Evolutionary conservation across 2,888 invertebrate species (phyloP).

Genomic region (Heterodera filipjevi): DNA sequence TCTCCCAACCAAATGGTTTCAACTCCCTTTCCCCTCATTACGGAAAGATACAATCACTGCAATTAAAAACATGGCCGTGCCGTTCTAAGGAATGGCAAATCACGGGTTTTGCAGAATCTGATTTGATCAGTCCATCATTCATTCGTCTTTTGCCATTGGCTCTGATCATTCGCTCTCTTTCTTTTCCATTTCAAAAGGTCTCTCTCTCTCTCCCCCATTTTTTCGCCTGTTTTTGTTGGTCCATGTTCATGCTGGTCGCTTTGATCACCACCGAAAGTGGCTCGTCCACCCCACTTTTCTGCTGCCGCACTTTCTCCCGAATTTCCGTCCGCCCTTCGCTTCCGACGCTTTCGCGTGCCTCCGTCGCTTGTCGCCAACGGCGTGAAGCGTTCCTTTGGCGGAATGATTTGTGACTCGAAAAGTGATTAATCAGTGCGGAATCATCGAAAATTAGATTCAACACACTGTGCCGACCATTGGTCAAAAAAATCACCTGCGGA

Average conservation of each 20-base stretch:
- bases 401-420: not conserved
- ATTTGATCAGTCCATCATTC: no score
- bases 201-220: not conserved
- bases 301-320: slow-evolving; percentile 9
- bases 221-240: slow-evolving; percentile 42
- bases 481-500: slow-evolving; percentile 32
- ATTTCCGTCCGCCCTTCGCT: slow-evolving; percentile 2
- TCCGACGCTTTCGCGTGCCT: slow-evolving; percentile 15
- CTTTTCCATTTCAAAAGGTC: not conserved
- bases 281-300: slow-evolving; percentile 22
- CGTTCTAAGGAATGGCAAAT: no score
- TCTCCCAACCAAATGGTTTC: no score
- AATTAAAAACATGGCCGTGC: no score
- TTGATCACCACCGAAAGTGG: slow-evolving; percentile 44
- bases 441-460: no score
- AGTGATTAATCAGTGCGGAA: not conserved
- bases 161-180: not conserved
- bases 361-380: slow-evolving; percentile 41
- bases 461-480: not conserved
- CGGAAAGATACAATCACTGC: no score
- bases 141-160: no score
- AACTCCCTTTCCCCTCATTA: no score
- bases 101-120: no score
- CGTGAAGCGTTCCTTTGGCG: slow-evolving; percentile 42
- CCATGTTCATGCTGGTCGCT: slow-evolving; percentile 43